These are phyloP conservation scores for Serripes groenlandicus DNA, from an alignment of 2,888 invertebrate species.

Conservation along the genomic window DNA sequence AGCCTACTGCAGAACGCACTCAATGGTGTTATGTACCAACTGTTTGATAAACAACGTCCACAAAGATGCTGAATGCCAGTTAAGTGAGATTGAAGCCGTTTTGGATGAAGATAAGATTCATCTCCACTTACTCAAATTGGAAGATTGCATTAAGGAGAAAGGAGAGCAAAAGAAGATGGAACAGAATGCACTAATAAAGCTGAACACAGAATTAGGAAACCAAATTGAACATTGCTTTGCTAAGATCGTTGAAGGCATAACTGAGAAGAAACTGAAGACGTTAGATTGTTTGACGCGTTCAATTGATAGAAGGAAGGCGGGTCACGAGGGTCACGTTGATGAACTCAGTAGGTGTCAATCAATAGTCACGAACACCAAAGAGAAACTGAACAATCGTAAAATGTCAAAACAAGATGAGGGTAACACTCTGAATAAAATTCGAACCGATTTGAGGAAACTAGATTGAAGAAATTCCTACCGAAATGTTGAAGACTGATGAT, in stretches of 20 bases:
- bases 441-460: not conserved
- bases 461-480: not conserved
- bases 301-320: not conserved
- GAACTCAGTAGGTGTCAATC: not conserved
- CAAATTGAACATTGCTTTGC: not conserved
- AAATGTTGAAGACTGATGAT: too few species aligned
- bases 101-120: not conserved
- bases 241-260: not conserved
- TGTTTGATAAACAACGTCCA: constrained; percentile 4
- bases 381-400: not conserved
- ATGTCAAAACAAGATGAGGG: too few species aligned
- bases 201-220: not conserved
- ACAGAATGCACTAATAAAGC: not conserved
- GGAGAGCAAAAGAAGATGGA: not conserved
- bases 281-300: not conserved
- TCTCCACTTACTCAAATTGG: not conserved
- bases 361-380: not conserved
- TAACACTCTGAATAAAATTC: too few species aligned
- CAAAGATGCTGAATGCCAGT: not conserved
- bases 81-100: not conserved
- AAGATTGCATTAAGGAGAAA: not conserved
- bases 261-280: not conserved
- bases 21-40: not conserved
- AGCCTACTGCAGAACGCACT: not conserved
- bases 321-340: not conserved